A percentile compares a stretch with the other conserved stretches of the same genome.
These are phyloP conservation scores for Galeopsomyia nigrocyanea DNA, from an alignment of 2,888 invertebrate species.

Conservation along the genomic window DNA sequence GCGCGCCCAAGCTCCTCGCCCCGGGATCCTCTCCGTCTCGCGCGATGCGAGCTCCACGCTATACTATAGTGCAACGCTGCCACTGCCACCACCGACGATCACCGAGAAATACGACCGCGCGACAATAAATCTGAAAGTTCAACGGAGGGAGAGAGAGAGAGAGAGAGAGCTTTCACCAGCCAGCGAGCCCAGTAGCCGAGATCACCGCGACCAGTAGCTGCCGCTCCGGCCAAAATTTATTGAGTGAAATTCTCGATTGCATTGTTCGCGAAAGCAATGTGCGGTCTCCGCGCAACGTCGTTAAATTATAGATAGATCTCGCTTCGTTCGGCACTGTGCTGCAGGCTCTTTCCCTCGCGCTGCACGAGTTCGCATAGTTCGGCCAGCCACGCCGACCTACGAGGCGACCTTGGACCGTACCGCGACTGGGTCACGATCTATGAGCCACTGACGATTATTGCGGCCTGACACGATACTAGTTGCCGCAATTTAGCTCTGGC, in stretches of 20 bases:
- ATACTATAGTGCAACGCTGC: too few species aligned
- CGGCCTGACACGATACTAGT: not conserved
- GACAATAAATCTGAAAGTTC: slow-evolving; percentile 38
- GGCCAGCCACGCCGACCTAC: not conserved
- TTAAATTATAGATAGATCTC: slow-evolving; percentile 31
- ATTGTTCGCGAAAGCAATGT: slow-evolving; percentile 29
- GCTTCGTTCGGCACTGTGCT: not conserved
- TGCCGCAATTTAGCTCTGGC: slow-evolving; percentile 3
- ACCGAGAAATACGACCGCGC: slow-evolving; percentile 25
- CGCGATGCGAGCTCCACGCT: too few species aligned
- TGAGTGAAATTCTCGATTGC: slow-evolving; percentile 40
- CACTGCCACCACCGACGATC: not conserved
- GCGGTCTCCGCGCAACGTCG: slow-evolving; percentile 27
- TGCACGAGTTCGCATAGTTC: not conserved
- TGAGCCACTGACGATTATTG: slow-evolving; percentile 18
- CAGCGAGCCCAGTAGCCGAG: not conserved
- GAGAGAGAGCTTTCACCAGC: slow-evolving; percentile 11
- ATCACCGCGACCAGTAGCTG: not conserved
- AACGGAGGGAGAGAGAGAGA: too few species aligned
- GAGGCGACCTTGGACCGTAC: slow-evolving; percentile 17
- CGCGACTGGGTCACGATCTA: slow-evolving; percentile 45
- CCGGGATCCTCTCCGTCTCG: not conserved
- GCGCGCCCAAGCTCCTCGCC: not conserved
- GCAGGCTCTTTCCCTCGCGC: too few species aligned
- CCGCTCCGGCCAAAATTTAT: slow-evolving; percentile 39